Base-by-base conservation (phyloP, 2,113 vertebrate genomes). In the Sardina pilchardus region DNA sequence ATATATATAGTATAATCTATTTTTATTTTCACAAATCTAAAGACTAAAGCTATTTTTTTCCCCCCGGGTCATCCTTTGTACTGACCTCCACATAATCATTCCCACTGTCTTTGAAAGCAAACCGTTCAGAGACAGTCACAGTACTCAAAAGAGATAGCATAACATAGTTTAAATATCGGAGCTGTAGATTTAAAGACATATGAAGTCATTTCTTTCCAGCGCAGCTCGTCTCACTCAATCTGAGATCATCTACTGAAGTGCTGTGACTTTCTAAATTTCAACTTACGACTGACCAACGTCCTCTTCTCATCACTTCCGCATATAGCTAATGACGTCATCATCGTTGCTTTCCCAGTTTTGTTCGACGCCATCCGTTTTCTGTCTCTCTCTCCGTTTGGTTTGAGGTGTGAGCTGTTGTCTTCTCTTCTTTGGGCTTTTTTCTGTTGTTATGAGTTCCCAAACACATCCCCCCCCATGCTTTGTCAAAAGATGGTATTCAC, bases 401-500 rank as follows among this genome's bases (percentile, higher is more conserved):
- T 8, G 45, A 86, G 44, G 87, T 81, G 82, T 89, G 53, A 63
- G 42, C 84, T 88, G 90, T 88, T 85, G 92, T 85, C 84, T 87
- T 82, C 48, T 82, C 84, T 87, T 82, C 48, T 82, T 84, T 80
- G 42, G 78, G 82, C 43, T 86, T 87, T 84, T 81, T 91, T 88
- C 45, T 45, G 87, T 83, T 87, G 85, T 36, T 90, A 91, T 89
- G 78, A 86, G 86, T 90, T 87, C 39, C 93, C 90, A 92, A 85
- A 89, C 92, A 92, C 97, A 94, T 93, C 90, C 95, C 93, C 94
- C 96, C 93, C 94, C 96, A 97, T 97, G 95, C 95, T 97, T 96
- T 96, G 96, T 99, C 96, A 97, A 99, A 99, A 99, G 98, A 99
- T 99, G 98, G 98, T 97, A 99, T 99, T 99, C 98, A 97, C 98